Evolutionary conservation across 2,797 vertebrate genomes (phyloP), one percentile per base, ranked within the genome.

Genomic region (Molossus molossus): DNA sequence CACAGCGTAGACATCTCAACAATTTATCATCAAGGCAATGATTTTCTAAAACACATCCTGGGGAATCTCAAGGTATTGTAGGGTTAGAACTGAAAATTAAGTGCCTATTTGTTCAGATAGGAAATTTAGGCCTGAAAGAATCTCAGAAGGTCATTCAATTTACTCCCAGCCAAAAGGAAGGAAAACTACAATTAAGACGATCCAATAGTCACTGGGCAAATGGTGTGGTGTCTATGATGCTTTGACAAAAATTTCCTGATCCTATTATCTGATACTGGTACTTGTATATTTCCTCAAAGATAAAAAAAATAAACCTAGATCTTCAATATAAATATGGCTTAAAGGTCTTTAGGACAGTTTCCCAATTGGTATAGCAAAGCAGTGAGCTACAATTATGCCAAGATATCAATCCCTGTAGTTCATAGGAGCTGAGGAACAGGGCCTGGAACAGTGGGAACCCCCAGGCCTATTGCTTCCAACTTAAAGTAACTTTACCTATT

Each of bases 291-390:
- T 93, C 55, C 83, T 91, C 62, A 91, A 94, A 87, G 45, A 45
- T 67, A 81, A 87, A 94, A 95, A 85, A 85, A 92, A 55, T 87
- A 72, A 91, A 97, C 62, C 25, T 45, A 91, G 50, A 58, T 75
- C 27, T 80, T 92, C 62, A 90, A 62, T 50, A 94, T 50, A 92
- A 87, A 77, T 70, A 58, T 53, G 29, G 60, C 53, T 92, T 65
- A 75, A 4, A 84, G 69, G 55, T 95, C n/a, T 84, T 50, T 76
- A 58, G 48, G 67, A 48, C 40, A 84, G 82, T 3, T 50, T 84
- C 55, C n/a, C 53, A 92, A 48, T 13, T 79, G 45, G n/a, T 70
- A 23, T 64, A 55, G 65, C 27, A 90, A 80, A 87, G 80, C n/a
- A 75, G 23, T 45, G 17, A 67, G 64, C 57, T 88, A 57, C 8